Percentiles rank a stretch among this genome's conserved stretches.
Evolutionary conservation across 1,140 invertebrate species (phyloP).

Genomic region (Dinoponera quadriceps): DNA sequence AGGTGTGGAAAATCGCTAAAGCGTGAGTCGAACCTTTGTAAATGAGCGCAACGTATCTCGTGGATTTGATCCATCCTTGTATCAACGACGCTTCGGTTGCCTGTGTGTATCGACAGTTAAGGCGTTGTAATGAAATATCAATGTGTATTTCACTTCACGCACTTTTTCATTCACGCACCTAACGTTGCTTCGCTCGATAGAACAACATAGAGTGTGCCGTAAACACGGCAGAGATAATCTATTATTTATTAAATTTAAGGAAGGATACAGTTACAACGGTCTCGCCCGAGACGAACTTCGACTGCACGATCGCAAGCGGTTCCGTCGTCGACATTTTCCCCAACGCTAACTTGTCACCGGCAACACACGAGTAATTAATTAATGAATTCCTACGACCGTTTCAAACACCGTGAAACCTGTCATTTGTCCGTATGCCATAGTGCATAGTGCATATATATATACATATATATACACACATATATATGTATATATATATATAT

Average conservation of each 20-base stretch:
- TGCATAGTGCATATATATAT: neutral
- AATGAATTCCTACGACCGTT: neutral
- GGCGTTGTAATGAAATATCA: slow-evolving; percentile 57
- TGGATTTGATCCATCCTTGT: slow-evolving; percentile 86
- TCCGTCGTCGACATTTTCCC: slow-evolving; percentile 65
- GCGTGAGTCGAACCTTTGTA: slow-evolving; percentile 88
- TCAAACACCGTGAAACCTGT: neutral
- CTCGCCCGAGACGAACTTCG: slow-evolving; percentile 88
- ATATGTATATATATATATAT: no score
- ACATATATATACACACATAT: no score
- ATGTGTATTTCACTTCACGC: neutral
- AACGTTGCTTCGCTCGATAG: slow-evolving; percentile 11
- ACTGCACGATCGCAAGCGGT: slow-evolving; percentile 85
- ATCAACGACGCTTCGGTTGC: slow-evolving; percentile 86
- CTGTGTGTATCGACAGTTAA: slow-evolving; percentile 75
- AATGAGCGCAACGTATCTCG: slow-evolving; percentile 88
- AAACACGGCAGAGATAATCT: slow-evolving; percentile 8
- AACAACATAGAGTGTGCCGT: neutral
- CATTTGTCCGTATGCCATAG: neutral
- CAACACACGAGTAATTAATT: neutral
- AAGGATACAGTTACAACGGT: slow-evolving; percentile 86
- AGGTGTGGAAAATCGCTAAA: slow-evolving; percentile 88
- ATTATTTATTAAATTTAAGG: slow-evolving; percentile 52
- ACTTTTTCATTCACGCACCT: slow-evolving; percentile 7
- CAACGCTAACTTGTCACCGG: neutral